These are phyloP conservation scores for Siderastrea radians DNA, from an alignment of 92 coral and sea anemone genomes.

Conservation along the genomic window DNA sequence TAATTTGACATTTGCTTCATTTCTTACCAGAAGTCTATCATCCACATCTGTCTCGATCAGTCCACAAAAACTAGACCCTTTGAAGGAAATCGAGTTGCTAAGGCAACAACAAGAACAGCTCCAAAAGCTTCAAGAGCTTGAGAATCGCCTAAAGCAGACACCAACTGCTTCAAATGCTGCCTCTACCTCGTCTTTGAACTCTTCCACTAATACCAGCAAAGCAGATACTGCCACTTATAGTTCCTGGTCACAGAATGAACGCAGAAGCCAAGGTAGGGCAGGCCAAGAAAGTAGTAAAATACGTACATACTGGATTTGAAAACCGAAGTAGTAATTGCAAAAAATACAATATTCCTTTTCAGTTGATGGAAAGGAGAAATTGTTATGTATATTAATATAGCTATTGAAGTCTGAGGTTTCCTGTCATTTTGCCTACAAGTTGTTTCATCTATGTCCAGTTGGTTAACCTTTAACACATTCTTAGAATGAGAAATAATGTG, in stretches of 20 bases:
- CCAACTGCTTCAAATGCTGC: not conserved
- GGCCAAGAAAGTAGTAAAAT: not conserved
- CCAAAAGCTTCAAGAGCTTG: constrained; percentile 82
- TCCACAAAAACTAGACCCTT: constrained; percentile 66
- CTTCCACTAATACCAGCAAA: not conserved
- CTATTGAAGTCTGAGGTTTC: too few species aligned
- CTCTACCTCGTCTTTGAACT: constrained; percentile 7
- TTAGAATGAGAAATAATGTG: too few species aligned
- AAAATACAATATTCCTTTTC: not conserved
- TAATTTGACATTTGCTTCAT: not conserved
- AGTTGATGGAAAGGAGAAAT: too few species aligned
- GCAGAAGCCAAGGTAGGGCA: not conserved
- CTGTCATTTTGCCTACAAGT: too few species aligned
- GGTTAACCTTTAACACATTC: too few species aligned
- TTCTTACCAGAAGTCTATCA: not conserved
- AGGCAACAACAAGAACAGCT: constrained; percentile 91
- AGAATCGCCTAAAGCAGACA: constrained; percentile 51
- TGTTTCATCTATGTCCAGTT: too few species aligned
- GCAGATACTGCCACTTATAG: not conserved
- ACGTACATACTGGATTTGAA: not conserved
- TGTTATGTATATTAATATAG: too few species aligned
- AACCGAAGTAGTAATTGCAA: not conserved
- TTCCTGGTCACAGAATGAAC: constrained; percentile 10
- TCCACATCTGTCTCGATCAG: constrained; percentile 1
- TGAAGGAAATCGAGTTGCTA: constrained; percentile 84